A percentile compares a stretch with the other conserved stretches of the same genome.
phyloP scores from a whole-genome alignment of 2,888 invertebrate species.

The Coenonympha glycerion region DNA sequence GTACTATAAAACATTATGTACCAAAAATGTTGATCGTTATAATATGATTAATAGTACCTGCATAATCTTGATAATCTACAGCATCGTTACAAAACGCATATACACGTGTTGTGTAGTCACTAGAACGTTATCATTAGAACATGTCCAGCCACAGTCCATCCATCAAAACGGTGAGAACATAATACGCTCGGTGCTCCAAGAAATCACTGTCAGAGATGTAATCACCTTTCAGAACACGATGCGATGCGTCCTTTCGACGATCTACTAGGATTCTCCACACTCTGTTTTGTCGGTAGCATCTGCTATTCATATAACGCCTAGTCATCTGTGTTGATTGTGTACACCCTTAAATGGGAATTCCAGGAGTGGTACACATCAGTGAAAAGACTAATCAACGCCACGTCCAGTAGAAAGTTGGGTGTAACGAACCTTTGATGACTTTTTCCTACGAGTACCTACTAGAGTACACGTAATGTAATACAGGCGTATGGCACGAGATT shows the following conservation, averaged over 20 bases:
- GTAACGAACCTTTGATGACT: conserved; percentile 52
- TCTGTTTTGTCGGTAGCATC: conserved; percentile 61
- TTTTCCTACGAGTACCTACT: conserved; percentile 30
- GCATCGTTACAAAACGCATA: conserved; percentile 3
- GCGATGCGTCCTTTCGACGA: conserved; percentile 51
- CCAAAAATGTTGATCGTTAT: too few species aligned
- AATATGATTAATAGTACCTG: conserved; percentile 7
- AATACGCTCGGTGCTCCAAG: conserved; percentile 16
- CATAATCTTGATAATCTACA: too few species aligned
- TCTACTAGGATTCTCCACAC: conserved; percentile 62
- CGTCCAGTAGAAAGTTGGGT: conserved; percentile 59
- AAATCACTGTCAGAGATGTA: conserved; percentile 43
- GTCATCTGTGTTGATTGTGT: conserved; percentile 66
- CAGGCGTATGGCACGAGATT: conserved; percentile 7
- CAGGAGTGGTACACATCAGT: conserved; percentile 47
- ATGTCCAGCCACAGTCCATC: conserved; percentile 16
- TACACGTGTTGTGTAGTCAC: conserved; percentile 3
- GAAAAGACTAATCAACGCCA: conserved; percentile 64
- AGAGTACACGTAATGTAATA: conserved; percentile 6
- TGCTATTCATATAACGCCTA: conserved; percentile 51
- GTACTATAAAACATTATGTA: too few species aligned
- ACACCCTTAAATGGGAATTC: conserved; percentile 52
- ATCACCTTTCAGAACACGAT: conserved; percentile 62
- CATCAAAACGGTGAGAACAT: conserved; percentile 20
- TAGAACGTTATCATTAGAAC: conserved; percentile 16